Percentiles rank a stretch among this genome's conserved stretches.
Evolutionary conservation across 2,113 vertebrate species (phyloP).

Genomic region (Coreoperca whiteheadi): DNA sequence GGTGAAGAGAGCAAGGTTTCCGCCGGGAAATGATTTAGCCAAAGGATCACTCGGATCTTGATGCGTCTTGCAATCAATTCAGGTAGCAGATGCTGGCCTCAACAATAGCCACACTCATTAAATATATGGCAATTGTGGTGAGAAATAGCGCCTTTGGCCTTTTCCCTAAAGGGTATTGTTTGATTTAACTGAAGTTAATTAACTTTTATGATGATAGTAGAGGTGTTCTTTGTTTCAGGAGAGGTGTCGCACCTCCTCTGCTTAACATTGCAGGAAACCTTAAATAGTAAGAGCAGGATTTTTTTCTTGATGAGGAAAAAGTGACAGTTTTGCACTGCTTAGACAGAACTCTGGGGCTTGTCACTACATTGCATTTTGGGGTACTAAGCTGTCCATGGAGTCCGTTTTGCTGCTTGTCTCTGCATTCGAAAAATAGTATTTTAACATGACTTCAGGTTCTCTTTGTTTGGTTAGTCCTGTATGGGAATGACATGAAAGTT

Average conservation of each 20-base stretch:
- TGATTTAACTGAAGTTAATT: constrained; percentile 7
- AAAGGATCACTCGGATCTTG: background rate
- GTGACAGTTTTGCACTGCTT: background rate
- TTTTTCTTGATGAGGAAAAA: no score
- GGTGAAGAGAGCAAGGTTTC: background rate
- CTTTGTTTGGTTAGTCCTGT: background rate
- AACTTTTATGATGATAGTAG: background rate
- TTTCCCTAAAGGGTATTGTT: constrained; percentile 29
- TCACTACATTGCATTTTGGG: background rate
- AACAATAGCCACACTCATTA: background rate
- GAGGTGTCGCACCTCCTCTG: background rate
- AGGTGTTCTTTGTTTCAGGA: background rate
- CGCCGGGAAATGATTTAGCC: background rate
- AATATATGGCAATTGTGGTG: background rate
- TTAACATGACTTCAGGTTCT: background rate
- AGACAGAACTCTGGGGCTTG: background rate
- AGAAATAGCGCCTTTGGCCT: background rate
- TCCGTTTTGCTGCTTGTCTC: background rate
- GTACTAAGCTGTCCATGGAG: background rate
- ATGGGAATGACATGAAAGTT: background rate
- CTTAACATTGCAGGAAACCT: background rate
- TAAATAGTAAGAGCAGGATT: background rate
- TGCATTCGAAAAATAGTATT: background rate
- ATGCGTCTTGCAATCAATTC: background rate
- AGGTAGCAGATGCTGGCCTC: background rate